These are phyloP conservation scores for Syndactyla subalaris DNA, from an alignment of 2,797 vertebrate species.

Conservation along the genomic window DNA sequence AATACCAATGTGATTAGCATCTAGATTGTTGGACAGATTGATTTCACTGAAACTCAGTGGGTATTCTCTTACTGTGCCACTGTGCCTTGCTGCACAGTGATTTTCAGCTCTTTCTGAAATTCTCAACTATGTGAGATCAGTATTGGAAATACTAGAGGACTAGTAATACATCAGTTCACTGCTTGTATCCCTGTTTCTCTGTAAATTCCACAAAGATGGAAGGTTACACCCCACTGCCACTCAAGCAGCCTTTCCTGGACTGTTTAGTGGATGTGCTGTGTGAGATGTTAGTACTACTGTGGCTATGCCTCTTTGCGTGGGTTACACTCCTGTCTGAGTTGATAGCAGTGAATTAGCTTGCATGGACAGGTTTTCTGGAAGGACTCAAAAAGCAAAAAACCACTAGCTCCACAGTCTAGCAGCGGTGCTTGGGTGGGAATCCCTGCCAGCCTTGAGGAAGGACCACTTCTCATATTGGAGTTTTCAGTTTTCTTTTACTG, in stretches of 20 bases:
- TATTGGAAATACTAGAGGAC: neutral
- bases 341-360: neutral
- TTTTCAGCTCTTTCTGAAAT: neutral
- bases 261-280: neutral
- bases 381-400: neutral
- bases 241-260: neutral
- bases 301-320: neutral
- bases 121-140: rapidly evolving
- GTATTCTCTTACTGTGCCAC: neutral
- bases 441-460: neutral
- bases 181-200: neutral
- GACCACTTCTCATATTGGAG: rapidly evolving
- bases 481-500: neutral
- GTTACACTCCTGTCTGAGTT: neutral
- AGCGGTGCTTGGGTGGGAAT: neutral
- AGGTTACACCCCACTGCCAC: neutral
- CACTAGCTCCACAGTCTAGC: neutral
- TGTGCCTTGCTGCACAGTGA: neutral
- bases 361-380: neutral
- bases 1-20: neutral
- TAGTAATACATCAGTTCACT: neutral
- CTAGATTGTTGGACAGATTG: neutral
- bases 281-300: neutral
- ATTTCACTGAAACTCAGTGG: neutral
- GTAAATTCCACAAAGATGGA: neutral